These are phyloP conservation scores for Seladonia tumulorum DNA, from an alignment of 2,888 invertebrate species.

Conservation along the genomic window DNA sequence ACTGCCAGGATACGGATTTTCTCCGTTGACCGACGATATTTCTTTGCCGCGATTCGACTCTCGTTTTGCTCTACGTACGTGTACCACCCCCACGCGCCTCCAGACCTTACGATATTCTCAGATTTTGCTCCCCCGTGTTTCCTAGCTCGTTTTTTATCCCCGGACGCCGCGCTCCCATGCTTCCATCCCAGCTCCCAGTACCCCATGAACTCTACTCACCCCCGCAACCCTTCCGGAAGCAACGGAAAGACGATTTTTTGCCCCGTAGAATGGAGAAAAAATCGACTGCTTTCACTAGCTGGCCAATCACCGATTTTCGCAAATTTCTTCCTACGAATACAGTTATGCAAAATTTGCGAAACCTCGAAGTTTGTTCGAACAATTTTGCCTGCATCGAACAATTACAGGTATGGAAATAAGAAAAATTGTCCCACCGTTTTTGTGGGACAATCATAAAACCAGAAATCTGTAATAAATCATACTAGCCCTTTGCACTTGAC, in stretches of 20 bases:
- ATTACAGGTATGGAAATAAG: no score
- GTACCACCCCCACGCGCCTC: constrained; percentile 18
- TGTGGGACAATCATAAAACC: constrained; percentile 4
- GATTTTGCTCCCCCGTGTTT: constrained; percentile 59
- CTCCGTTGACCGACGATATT: constrained; percentile 79
- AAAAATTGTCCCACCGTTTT: no score
- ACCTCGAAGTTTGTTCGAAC: no score
- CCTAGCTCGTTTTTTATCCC: constrained; percentile 49
- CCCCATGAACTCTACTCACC: neutral
- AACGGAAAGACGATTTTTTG: constrained; percentile 34
- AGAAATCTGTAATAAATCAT: constrained; percentile 12
- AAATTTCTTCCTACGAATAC: neutral
- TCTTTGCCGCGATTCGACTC: constrained; percentile 75
- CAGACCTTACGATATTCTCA: constrained; percentile 58
- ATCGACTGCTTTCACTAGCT: neutral
- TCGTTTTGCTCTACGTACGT: constrained; percentile 64
- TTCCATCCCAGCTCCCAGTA: neutral
- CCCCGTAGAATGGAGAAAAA: no score
- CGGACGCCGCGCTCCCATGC: neutral
- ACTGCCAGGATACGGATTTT: constrained; percentile 83
- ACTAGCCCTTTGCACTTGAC: no score
- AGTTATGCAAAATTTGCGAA: no score
- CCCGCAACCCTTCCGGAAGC: constrained; percentile 57
- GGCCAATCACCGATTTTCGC: neutral
- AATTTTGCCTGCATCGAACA: no score